Evolutionary conservation across 1,140 invertebrate genomes (phyloP), one percentile per base, ranked within the genome.

Genomic region (Magallana gigas): DNA sequence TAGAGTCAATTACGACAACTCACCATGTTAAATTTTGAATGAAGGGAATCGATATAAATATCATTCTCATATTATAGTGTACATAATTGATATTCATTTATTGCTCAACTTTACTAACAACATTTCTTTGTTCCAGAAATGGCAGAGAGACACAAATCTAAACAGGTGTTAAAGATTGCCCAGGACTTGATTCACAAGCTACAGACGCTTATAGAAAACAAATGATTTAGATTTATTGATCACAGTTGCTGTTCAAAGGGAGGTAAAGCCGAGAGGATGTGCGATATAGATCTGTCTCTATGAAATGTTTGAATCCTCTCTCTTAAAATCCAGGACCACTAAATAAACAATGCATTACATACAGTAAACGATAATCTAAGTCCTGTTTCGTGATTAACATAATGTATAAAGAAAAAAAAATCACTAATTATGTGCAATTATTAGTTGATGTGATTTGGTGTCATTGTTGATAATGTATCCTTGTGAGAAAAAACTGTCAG

Each of bases 91-190:
- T 48, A 48, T 48, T 48, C 2, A 48, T 48, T 48, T 48, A 48
- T 48, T 48, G 36, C 36, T 48, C 36, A 48, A 48, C 36, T 48
- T 48, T 48, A 48, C 2, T 4, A 48, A 48, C 2, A 48, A 48
- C 5, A 48, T 48, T 48, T 23, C 59, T 95, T 92, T 90, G 94
- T 96, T 96, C 86, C 95, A 98, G 98, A 99, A 97, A 98, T 98
- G 98, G 98, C 98, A 0, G 98, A 99, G 94, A 96, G 97, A 90
- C 98, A 99, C 94, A 97, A 98, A 95, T 97, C 97, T 0, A 96
- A 96, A 90, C 96, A 97, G 29, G 96, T 98, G n/a, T 94, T 99
- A 29, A 96, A 96, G 89, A 95, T 98, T 88, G 97, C 98, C 0
- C 95, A 98, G 88, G 97, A 98, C 92, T 95, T 98, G 23, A 97